phyloP scores from a whole-genome alignment of 2,113 vertebrate species.

The Myiozetetes cayanensis region DNA sequence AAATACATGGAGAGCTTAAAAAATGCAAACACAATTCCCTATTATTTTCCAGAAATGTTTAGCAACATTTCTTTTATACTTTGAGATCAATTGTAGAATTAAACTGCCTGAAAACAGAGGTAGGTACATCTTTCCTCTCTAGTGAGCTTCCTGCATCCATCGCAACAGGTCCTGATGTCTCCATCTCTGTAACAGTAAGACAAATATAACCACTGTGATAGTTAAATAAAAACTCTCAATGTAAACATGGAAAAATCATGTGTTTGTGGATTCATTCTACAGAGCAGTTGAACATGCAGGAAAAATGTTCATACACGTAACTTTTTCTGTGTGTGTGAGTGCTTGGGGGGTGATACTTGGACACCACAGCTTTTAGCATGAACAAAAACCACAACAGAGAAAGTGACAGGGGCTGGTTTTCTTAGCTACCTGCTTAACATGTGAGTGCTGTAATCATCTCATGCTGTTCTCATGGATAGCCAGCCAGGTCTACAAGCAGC shows the following conservation, averaged over 20 bases:
- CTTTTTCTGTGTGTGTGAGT: fast-evolving
- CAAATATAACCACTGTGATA: fast-evolving
- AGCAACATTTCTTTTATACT: not conserved
- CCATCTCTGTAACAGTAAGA: not conserved
- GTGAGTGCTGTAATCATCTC: fast-evolving
- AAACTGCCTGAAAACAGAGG: not conserved
- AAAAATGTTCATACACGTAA: fast-evolving
- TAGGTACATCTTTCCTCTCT: not conserved
- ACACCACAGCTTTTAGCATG: not conserved
- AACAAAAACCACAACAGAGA: not conserved
- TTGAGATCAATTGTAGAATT: not conserved
- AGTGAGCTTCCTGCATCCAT: not conserved
- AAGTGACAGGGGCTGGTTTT: not conserved
- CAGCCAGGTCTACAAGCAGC: not conserved
- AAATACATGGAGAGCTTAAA: not conserved
- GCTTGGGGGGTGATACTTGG: not conserved
- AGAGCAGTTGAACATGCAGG: fast-evolving
- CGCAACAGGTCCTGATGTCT: not conserved
- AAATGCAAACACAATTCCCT: not conserved
- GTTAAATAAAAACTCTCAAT: too few species aligned
- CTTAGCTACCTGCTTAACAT: not conserved
- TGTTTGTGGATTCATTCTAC: not conserved
- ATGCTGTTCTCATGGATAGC: fast-evolving
- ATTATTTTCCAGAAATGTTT: not conserved
- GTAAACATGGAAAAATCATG: not conserved